Evolutionary conservation across 2,113 vertebrate genomes (phyloP).

Genomic region (Terrapene triunguis): DNA sequence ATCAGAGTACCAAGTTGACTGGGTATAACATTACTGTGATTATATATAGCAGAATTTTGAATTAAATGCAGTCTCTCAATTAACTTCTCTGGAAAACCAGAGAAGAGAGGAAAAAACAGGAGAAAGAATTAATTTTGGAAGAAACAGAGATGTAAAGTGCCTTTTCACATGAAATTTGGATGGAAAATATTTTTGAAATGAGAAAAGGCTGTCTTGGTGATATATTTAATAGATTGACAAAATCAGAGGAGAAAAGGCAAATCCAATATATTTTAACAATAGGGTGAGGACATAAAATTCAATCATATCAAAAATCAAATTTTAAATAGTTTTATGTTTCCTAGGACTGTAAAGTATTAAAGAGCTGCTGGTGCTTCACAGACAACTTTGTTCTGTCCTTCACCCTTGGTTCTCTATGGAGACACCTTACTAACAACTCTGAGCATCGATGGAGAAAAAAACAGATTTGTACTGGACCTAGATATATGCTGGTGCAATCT

Average conservation of each 20-base stretch:
- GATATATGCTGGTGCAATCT: background rate
- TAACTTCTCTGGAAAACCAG: background rate
- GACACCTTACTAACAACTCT: background rate
- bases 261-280: background rate
- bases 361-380: background rate
- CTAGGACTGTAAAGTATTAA: slow-evolving; percentile 58
- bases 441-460: background rate
- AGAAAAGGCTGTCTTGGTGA: background rate
- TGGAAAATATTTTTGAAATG: background rate
- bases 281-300: background rate
- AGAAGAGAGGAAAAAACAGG: background rate
- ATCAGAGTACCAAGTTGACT: background rate
- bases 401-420: slow-evolving; percentile 8
- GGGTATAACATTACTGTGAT: background rate
- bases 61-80: background rate
- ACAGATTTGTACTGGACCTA: background rate
- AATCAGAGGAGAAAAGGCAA: background rate
- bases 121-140: background rate
- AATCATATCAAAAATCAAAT: background rate
- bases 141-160: background rate
- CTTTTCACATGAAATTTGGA: background rate
- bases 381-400: slow-evolving; percentile 22
- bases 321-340: slow-evolving; percentile 58
- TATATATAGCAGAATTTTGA: background rate
- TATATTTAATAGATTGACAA: background rate